Conservation (phyloP, 1,140 invertebrate species). For the Drosophila simulans region DNA sequence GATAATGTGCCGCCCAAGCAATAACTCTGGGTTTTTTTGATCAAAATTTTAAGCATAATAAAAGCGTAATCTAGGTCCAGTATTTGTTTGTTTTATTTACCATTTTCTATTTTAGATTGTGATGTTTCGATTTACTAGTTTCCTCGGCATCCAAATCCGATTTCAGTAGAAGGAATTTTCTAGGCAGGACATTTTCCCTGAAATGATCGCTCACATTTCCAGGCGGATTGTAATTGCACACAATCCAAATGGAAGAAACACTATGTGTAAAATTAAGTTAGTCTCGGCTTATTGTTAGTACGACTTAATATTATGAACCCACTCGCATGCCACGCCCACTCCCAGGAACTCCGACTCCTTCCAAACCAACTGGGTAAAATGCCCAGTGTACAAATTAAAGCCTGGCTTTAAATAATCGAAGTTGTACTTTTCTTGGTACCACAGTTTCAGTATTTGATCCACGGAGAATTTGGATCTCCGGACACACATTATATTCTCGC, state of each 20-base stretch:
- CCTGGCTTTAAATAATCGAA: slow-evolving; percentile 85
- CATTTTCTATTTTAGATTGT: neutral
- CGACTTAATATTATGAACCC: no score
- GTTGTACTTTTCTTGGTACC: slow-evolving; percentile 88
- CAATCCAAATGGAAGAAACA: slow-evolving; percentile 85
- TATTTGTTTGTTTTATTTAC: slow-evolving; percentile 9
- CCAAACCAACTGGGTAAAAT: slow-evolving; percentile 91
- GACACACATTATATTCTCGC: slow-evolving; percentile 85
- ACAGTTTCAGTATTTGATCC: slow-evolving; percentile 84
- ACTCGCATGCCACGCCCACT: slow-evolving; percentile 86
- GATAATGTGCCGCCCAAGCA: slow-evolving; percentile 87
- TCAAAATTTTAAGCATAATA: slow-evolving; percentile 2
- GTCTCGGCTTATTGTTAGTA: no score
- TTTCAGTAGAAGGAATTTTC: slow-evolving; percentile 3
- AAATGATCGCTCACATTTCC: slow-evolving; percentile 90
- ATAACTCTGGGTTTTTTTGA: neutral
- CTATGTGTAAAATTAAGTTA: neutral
- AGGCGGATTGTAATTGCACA: slow-evolving; percentile 91
- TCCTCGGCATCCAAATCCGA: neutral
- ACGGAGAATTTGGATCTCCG: slow-evolving; percentile 55
- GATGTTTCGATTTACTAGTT: neutral
- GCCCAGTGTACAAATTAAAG: slow-evolving; percentile 85
- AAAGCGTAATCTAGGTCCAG: slow-evolving; percentile 20
- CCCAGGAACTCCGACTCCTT: slow-evolving; percentile 88
- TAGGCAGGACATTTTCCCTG: slow-evolving; percentile 87